Base-by-base conservation (phyloP, 2,888 invertebrate genomes). In the Auanema sp. region DNA sequence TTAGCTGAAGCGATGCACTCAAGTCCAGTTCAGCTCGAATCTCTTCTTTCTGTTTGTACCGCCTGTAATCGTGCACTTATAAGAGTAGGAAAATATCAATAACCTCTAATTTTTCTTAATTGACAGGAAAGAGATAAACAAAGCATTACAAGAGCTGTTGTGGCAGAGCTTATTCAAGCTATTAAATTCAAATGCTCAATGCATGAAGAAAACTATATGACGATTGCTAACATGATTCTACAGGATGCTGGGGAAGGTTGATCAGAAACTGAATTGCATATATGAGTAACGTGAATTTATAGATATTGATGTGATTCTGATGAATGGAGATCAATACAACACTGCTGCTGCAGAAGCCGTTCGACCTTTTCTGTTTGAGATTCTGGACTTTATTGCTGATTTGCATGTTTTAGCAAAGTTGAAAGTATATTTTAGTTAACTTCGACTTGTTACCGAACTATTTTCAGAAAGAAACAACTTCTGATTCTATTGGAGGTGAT, bases 371-470 rank as follows among this genome's bases (percentile, higher is more conserved):
- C 88, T 97, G 60, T 89, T 90, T 23, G 98, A 99, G 85, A 91
- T 93, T 74, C 87, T 97, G 49, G 97, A 97, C 71, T 92, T 98
- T 84, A 88, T 99, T 69, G 91, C 92, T 11, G 98, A 98, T 85
- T 92, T 96, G 71, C 94, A 98, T 83, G 92, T 96, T 0, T 88
- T 98, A 60, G 92, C 92, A 78, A 96, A 95, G 88, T 90, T 98
- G 72, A 97, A 96, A 90, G 93, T 93, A 23, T 12, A 43, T n/a
- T 43, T 43, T 43, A 18, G 47, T 5, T 5, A 18, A 18, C 4
- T 18, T 18, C 6, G 47, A 18, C 16, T 3, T 5, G 47, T 47
- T 21, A 47, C 3, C 6, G 47, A 16, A 5, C 10, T 47, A 23
- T 18, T 40, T 44, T 74, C 49, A 78, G 71, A 83, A 83, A 56